A percentile compares a stretch with the other conserved stretches of the same genome.
phyloP scores from a whole-genome alignment of 2,797 vertebrate genomes.

The Adrianichthys oophorus region DNA sequence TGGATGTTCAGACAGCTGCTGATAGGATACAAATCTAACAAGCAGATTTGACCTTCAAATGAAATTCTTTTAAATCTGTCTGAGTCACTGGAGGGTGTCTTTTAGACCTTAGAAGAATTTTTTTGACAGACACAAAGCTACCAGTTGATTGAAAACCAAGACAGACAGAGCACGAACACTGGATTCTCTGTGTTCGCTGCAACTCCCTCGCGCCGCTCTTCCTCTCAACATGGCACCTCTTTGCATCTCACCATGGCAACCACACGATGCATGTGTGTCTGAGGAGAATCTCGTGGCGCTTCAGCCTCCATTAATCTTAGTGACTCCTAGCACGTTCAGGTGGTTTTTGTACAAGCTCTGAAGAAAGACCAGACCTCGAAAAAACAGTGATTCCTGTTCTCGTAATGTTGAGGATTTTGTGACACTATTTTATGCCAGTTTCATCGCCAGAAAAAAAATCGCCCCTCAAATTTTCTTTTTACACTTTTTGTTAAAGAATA shows the following conservation, averaged over 20 bases:
- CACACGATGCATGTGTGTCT: constrained; percentile 34
- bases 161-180: constrained; percentile 56
- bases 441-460: no score
- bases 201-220: constrained; percentile 53
- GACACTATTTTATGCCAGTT: no score
- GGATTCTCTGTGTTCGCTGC: constrained; percentile 71
- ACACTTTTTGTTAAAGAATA: no score
- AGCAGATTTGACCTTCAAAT: constrained; percentile 48
- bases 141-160: constrained; percentile 65
- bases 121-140: constrained; percentile 60
- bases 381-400: constrained; percentile 36
- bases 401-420: no score
- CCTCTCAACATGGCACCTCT: constrained; percentile 75
- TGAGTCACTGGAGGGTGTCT: constrained; percentile 24
- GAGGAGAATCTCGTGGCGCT: constrained; percentile 60
- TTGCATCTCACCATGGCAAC: constrained; percentile 80
- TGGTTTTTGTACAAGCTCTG: constrained; percentile 63
- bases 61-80: constrained; percentile 38
- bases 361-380: constrained; percentile 60
- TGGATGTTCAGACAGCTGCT: constrained; percentile 43
- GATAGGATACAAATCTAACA: constrained; percentile 28
- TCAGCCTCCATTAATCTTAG: constrained; percentile 53
- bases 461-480: no score
- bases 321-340: constrained; percentile 69
- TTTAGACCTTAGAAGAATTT: constrained; percentile 23